Conservation (phyloP, 2,113 vertebrate genomes). For the Cyrtonyx montezumae region DNA sequence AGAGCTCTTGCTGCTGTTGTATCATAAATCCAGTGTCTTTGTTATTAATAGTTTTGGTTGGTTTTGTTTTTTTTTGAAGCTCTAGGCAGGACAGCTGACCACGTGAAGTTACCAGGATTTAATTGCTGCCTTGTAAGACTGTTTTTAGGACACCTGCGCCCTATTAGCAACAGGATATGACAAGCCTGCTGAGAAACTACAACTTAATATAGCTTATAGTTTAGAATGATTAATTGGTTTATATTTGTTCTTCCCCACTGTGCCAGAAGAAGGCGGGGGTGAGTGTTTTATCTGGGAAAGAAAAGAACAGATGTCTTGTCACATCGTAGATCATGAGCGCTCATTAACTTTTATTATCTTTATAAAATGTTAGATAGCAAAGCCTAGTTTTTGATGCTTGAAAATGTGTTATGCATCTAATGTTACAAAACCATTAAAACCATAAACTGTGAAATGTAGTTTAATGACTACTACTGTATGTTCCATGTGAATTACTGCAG, state of each 20-base stretch:
- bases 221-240: conserved; percentile 77
- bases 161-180: conserved; percentile 58
- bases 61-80: background rate
- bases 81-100: background rate
- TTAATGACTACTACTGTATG: conserved; percentile 47
- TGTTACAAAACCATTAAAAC: conserved; percentile 74
- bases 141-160: conserved; percentile 68
- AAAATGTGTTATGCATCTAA: conserved; percentile 70
- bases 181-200: conserved; percentile 73
- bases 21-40: background rate
- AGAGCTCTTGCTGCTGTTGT: background rate
- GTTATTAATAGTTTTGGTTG: background rate
- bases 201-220: conserved; percentile 76
- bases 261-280: conserved; percentile 60
- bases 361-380: conserved; percentile 79
- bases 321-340: conserved; percentile 76
- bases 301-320: conserved; percentile 80
- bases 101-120: conserved; percentile 10
- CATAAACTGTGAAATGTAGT: conserved; percentile 65
- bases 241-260: conserved; percentile 68
- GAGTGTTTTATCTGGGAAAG: conserved; percentile 66
- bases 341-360: conserved; percentile 84
- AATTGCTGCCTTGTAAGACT: conserved; percentile 48
- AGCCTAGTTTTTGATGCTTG: conserved; percentile 71
- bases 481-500: background rate